These are phyloP conservation scores for Myotis davidii DNA, from an alignment of 2,113 vertebrate species.

Conservation along the genomic window DNA sequence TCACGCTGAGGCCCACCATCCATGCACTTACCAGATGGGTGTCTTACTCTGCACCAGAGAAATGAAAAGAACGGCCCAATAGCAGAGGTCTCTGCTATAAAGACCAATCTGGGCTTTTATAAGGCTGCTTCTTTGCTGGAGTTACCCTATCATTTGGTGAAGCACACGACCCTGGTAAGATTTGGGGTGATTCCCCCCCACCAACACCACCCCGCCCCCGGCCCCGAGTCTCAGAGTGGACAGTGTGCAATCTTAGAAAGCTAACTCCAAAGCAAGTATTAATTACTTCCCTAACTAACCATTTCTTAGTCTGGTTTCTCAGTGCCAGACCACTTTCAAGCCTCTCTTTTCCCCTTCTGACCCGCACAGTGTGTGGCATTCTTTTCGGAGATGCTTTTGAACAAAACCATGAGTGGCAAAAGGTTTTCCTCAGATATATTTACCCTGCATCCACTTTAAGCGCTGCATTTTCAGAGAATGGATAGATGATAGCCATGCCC, in stretches of 20 bases:
- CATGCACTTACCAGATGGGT: neutral
- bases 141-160: neutral
- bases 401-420: neutral
- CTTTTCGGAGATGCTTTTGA: neutral
- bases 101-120: neutral
- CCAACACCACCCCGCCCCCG: too few species aligned
- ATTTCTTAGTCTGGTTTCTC: neutral
- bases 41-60: neutral
- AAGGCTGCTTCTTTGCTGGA: neutral
- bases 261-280: neutral
- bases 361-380: neutral
- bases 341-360: neutral
- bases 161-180: neutral
- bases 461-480: neutral
- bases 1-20: neutral
- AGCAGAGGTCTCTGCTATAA: neutral
- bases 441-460: too few species aligned
- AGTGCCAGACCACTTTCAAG: too few species aligned
- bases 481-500: neutral
- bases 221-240: neutral
- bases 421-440: neutral
- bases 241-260: neutral
- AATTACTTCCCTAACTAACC: neutral
- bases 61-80: neutral
- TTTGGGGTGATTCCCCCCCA: neutral